These are phyloP conservation scores for Opisthocomus hoazin DNA, from an alignment of 2,113 vertebrate genomes.

Conservation along the genomic window DNA sequence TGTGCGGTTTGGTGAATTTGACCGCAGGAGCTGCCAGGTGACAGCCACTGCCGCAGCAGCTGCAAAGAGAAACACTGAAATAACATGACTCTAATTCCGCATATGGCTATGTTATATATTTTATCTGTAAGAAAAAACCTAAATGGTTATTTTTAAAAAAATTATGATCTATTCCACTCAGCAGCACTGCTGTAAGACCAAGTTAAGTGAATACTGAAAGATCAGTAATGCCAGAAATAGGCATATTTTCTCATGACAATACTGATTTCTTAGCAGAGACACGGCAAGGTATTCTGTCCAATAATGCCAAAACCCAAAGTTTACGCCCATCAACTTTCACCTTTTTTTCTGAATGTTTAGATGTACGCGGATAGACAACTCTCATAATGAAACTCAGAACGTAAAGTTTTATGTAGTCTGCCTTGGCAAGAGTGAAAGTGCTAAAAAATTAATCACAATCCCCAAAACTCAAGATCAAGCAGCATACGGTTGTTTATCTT, in stretches of 20 bases:
- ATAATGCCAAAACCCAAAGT: not conserved
- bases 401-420: not conserved
- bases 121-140: not conserved
- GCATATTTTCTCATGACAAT: not conserved
- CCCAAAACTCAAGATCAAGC: not conserved
- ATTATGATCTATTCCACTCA: not conserved
- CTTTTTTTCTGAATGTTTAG: slow-evolving; percentile 1
- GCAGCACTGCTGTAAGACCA: not conserved
- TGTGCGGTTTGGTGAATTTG: not conserved
- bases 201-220: not conserved
- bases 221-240: not conserved
- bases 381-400: not conserved
- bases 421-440: not conserved
- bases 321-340: not conserved
- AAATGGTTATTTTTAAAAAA: not conserved
- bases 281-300: not conserved
- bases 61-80: not conserved
- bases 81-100: not conserved
- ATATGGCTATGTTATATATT: not conserved
- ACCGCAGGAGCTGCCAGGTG: not conserved
- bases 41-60: not conserved
- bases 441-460: not conserved
- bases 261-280: not conserved
- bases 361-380: not conserved
- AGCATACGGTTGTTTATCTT: not conserved